Base-by-base conservation (phyloP, 2,888 invertebrate genomes). In the Epinotia ramella region DNA sequence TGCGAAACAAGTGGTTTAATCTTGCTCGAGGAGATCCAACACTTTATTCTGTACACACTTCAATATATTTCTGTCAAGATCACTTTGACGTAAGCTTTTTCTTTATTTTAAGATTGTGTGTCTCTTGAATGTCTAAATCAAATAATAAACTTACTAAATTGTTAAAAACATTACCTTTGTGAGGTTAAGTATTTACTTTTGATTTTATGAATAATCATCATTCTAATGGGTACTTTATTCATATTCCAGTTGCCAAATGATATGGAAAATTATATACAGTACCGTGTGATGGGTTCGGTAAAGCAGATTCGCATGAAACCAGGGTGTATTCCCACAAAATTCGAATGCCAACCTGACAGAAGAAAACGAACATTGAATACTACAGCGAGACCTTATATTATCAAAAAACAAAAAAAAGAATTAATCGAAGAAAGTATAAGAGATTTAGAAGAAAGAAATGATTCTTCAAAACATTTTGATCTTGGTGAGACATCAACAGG, bases 291-390 rank as follows among this genome's bases (percentile, higher is more conserved):
- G 66, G 53, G 66, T 6, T 28, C 12, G 16, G 66, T 66, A 24
- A 28, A 28, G 16, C 49, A 66, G 18, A 44, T 66, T 12, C 53
- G 66, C 49, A 53, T 49, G 24, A 66, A 66, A 66, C 66, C 49
- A 1, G 79, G 78, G 11, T 79, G 79, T 77, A 60, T 77, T 56
- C 79, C 80, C 59, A 77, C 64, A 65, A 80, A 78, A 80, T 80
- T 79, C 77, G 72, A 4, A 76, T 80, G 79, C 69, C 80, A 81
- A 77, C 68, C 75, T 73, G 79, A 79, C 28, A 78, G 76, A 73
- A 64, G 72, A 73, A 79, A 70, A 73, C 75, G 60, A 73, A 79
- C 78, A 66, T 70, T 66, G 13, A 57, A 67, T 66, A 24, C 60
- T 28, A 75, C 46, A 53, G 76, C 73, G 65, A 46, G 70, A 49